Percentiles rank a stretch among this genome's conserved stretches.
Conservation (phyloP, 2,797 vertebrate genomes). For the Sparidentex hasta region DNA sequence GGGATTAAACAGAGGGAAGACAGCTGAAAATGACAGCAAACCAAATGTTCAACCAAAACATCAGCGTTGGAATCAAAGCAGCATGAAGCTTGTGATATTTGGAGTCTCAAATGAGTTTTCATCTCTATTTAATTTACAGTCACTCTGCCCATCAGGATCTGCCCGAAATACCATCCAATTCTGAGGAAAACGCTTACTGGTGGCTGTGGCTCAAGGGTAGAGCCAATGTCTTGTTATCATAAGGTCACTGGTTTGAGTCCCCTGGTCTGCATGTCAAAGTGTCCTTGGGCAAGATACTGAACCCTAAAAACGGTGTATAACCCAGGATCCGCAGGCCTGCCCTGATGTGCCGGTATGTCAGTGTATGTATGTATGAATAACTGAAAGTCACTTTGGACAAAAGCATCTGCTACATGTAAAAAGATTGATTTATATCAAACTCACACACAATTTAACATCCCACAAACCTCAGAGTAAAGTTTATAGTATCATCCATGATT, state of each 20-base stretch:
- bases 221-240: too few species aligned
- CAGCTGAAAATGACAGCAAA: slow-evolving; percentile 29
- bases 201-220: too few species aligned
- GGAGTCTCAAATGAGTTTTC: slow-evolving; percentile 27
- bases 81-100: neutral
- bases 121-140: slow-evolving; percentile 30
- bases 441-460: neutral
- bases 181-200: neutral
- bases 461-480: neutral
- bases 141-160: slow-evolving; percentile 23
- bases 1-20: slow-evolving; percentile 26
- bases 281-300: too few species aligned
- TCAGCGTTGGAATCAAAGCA: neutral
- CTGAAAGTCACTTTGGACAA: too few species aligned
- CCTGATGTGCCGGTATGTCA: too few species aligned
- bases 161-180: slow-evolving; percentile 33
- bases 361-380: too few species aligned
- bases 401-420: too few species aligned
- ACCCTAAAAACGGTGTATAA: too few species aligned
- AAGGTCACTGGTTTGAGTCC: too few species aligned
- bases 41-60: neutral
- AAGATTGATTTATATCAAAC: neutral
- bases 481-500: neutral
- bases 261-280: too few species aligned
- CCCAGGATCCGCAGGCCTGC: too few species aligned